phyloP scores from a whole-genome alignment of 2,113 vertebrate species.

The Pontoporia blainvillei region DNA sequence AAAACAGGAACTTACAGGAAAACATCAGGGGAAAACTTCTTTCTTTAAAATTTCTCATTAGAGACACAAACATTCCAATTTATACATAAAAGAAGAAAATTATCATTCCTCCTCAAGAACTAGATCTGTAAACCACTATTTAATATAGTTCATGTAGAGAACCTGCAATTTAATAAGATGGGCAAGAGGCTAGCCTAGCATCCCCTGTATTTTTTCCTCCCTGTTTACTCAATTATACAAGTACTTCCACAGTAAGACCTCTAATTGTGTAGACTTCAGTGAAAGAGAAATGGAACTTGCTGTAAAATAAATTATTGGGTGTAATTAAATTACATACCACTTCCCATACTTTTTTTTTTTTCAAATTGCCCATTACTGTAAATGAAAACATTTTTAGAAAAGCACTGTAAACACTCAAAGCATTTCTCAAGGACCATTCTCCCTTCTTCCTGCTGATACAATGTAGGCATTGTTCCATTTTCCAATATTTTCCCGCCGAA shows the following conservation, averaged over 20 bases:
- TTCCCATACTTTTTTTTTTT: not conserved
- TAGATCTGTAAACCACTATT: slow-evolving; percentile 1
- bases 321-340: slow-evolving; percentile 43
- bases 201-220: not conserved
- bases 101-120: not conserved
- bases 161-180: not conserved
- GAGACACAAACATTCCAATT: not conserved
- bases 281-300: not conserved
- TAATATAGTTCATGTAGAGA: not conserved
- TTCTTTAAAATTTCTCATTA: not conserved
- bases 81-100: not conserved
- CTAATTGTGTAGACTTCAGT: not conserved
- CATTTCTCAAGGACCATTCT: not conserved
- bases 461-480: not conserved
- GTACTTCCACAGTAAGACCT: not conserved
- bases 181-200: not conserved
- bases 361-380: slow-evolving; percentile 23
- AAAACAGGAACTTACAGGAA: not conserved
- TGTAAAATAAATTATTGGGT: slow-evolving; percentile 32
- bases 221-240: slow-evolving; percentile 6
- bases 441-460: not conserved
- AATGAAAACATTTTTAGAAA: slow-evolving; percentile 47
- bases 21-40: not conserved
- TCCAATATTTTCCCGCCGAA: not conserved
- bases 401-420: slow-evolving; percentile 31